phyloP scores from a whole-genome alignment of 2,113 vertebrate genomes.

The Cyanocitta stelleri region DNA sequence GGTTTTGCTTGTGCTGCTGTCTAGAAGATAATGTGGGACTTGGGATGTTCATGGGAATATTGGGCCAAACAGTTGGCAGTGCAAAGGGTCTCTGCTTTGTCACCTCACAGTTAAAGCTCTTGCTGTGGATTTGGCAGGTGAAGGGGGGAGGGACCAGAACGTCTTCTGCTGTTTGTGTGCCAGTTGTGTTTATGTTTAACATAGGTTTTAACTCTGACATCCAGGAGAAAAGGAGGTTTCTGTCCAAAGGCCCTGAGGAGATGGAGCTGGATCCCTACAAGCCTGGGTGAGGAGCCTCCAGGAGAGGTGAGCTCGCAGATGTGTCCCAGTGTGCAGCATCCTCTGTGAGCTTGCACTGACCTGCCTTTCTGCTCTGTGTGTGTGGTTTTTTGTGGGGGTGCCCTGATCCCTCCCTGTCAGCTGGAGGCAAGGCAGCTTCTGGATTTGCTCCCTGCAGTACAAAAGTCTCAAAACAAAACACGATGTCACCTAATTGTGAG shows the following conservation, averaged over 20 bases:
- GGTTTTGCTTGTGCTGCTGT: background rate
- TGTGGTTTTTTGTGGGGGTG: background rate
- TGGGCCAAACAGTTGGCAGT: background rate
- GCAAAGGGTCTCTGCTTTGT: background rate
- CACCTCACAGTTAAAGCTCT: background rate
- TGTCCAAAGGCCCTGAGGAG: background rate
- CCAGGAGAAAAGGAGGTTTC: background rate
- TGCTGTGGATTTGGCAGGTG: background rate
- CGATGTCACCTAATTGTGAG: background rate
- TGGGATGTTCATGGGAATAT: background rate
- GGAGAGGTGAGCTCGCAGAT: background rate
- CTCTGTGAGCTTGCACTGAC: background rate
- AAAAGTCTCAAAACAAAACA: conserved; percentile 21
- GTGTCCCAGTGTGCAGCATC: background rate
- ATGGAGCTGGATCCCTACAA: background rate
- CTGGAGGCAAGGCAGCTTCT: background rate
- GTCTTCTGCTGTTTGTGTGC: background rate
- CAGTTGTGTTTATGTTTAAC: background rate
- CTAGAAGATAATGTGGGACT: background rate
- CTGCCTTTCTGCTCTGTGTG: background rate
- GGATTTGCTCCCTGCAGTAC: background rate
- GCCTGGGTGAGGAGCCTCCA: background rate
- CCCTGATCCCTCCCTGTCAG: background rate
- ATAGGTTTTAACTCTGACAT: background rate
- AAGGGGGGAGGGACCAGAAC: background rate